phyloP scores from a whole-genome alignment of 2,113 vertebrate genomes.

The Percopsis transmontana region DNA sequence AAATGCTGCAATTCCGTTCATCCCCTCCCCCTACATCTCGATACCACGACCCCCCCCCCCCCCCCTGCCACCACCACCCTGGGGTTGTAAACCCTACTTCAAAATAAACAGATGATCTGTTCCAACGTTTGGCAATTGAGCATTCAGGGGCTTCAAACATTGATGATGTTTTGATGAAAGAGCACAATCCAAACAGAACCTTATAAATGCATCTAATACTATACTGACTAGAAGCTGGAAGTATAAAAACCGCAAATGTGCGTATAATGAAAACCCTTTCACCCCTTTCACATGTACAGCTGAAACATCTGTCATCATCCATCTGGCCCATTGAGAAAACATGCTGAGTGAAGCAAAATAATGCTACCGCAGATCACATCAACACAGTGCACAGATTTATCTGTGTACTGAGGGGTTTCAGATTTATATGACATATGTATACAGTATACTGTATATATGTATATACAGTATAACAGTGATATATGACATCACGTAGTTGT shows the following conservation, averaged over 20 bases:
- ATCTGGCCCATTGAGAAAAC: conserved; percentile 65
- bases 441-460: no score
- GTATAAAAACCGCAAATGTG: conserved; percentile 57
- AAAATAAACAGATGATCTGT: no score
- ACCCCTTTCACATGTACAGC: conserved; percentile 20
- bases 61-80: no score
- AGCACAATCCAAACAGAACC: conserved; percentile 17
- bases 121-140: no score
- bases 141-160: not conserved
- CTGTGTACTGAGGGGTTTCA: no score
- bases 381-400: not conserved
- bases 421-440: no score
- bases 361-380: conserved; percentile 28
- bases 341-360: conserved; percentile 35
- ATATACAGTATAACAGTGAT: no score
- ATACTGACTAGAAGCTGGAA: conserved; percentile 15
- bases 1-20: no score
- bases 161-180: conserved; percentile 41
- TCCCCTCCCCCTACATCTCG: no score
- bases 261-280: conserved; percentile 56
- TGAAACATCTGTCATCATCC: conserved; percentile 68
- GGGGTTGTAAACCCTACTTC: no score
- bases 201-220: conserved; percentile 39
- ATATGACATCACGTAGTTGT: no score
- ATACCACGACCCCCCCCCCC: no score